These are phyloP conservation scores for Fragum whitleyi DNA, from an alignment of 2,888 invertebrate genomes.

Conservation along the genomic window DNA sequence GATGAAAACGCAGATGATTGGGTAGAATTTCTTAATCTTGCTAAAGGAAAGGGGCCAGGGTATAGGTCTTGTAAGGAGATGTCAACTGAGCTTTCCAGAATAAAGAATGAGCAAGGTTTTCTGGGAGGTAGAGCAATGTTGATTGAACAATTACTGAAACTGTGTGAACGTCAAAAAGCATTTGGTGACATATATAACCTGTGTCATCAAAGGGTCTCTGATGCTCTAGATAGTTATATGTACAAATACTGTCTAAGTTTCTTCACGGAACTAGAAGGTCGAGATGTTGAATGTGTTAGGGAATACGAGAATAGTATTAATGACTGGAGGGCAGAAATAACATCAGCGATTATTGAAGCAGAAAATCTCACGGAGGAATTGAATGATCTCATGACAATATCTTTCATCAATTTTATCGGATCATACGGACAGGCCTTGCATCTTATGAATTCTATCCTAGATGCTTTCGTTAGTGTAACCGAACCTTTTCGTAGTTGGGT, in stretches of 20 bases:
- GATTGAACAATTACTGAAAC: conserved; percentile 55
- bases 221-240: conserved; percentile 59
- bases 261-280: conserved; percentile 68
- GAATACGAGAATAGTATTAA: conserved; percentile 79
- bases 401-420: conserved; percentile 69
- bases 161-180: conserved; percentile 56
- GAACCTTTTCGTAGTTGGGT: conserved; percentile 79
- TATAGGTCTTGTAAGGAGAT: conserved; percentile 56
- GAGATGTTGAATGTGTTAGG: conserved; percentile 70
- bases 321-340: conserved; percentile 71
- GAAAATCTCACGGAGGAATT: conserved; percentile 59
- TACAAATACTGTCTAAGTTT: conserved; percentile 79
- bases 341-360: conserved; percentile 56
- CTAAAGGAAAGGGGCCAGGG: conserved; percentile 23
- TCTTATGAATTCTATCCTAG: conserved; percentile 74
- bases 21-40: conserved; percentile 61
- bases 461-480: conserved; percentile 69
- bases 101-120: conserved; percentile 57
- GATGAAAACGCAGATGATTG: conserved; percentile 66
- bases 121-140: conserved; percentile 45
- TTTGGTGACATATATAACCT: conserved; percentile 55
- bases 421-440: conserved; percentile 72
- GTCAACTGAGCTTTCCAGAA: conserved; percentile 46
- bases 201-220: conserved; percentile 45
- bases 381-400: conserved; percentile 43